Percentiles rank a stretch among this genome's conserved stretches.
Conservation (phyloP, 2,113 vertebrate species). For the Aramus guarauna region DNA sequence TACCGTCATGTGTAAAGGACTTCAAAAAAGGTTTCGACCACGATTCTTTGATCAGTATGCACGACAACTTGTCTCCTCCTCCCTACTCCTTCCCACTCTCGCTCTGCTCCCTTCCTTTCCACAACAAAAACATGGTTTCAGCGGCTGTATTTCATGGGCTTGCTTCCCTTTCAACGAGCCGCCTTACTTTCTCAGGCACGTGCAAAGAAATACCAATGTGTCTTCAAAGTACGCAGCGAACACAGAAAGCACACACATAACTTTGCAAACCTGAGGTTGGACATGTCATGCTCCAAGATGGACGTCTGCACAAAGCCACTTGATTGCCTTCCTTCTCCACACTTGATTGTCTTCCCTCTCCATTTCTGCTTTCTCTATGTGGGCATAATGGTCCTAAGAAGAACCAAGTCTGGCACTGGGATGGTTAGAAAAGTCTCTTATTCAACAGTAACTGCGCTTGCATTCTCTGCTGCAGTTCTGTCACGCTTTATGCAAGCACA, state of each 20-base stretch:
- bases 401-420: background rate
- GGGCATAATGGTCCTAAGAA: background rate
- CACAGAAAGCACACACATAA: background rate
- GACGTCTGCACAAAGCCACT: background rate
- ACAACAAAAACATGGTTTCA: background rate
- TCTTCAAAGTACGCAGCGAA: background rate
- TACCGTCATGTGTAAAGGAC: background rate
- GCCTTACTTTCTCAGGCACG: background rate
- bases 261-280: background rate
- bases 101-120: background rate
- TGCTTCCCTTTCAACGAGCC: background rate
- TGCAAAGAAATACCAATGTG: background rate
- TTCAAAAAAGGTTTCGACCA: background rate
- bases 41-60: background rate
- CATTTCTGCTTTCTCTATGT: fast-evolving
- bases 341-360: background rate
- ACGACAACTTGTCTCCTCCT: background rate
- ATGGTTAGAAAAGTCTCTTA: background rate
- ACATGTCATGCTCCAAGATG: background rate
- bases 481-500: background rate
- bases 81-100: background rate
- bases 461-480: background rate
- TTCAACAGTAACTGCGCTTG: background rate
- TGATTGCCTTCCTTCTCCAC: background rate
- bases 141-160: background rate